Base-by-base conservation (phyloP, 2,113 vertebrate genomes). In the Scartelaos histophorus region DNA sequence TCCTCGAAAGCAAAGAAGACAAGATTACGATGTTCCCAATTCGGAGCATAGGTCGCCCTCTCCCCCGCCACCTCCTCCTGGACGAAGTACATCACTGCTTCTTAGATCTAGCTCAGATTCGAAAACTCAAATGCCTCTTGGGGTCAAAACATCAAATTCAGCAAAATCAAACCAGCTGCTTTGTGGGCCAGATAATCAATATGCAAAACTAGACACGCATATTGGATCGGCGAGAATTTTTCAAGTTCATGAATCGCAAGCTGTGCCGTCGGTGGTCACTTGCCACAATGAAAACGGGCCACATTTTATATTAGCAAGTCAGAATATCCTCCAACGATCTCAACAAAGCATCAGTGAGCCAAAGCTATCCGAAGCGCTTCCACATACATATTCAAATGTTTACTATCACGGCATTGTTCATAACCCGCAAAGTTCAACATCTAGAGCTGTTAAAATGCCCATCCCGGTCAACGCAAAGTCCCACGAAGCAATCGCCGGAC, bases 391-490 rank as follows among this genome's bases (percentile, higher is more conserved):
- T 66, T 79, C 86, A 0, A 89, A 93, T 69, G n/a, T 90, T 3
- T 81, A 88, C 67, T 87, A 85, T 76, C 92, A 85, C 60, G 90
- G 85, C 54, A 79, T 86, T 49, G 82, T 79, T 1, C 87, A 82
- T 2, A 73, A 87, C 66, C 25, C 73, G 66, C 94, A 90, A 56
- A 92, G 71, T 67, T 69, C 92, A 72, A 90, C 82, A 2, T 94
- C 95, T 71, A 95, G 91, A 85, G 93, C 87, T 19, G 64, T 89
- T 49, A 95, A 93, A 88, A 92, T 94, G 46, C 86, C 86, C 73
- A 92, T 95, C 71, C 94, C 95, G 3, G 75, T 91, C 21, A 95
- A 95, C 71, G 90, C 95, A 46, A 95, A 85, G 88, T 93, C 94
- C 68, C 91, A 95, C 74, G 93, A 93, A 82, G 94, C 95, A 51